phyloP scores from a whole-genome alignment of 2,888 invertebrate species.

The Blera fallax region DNA sequence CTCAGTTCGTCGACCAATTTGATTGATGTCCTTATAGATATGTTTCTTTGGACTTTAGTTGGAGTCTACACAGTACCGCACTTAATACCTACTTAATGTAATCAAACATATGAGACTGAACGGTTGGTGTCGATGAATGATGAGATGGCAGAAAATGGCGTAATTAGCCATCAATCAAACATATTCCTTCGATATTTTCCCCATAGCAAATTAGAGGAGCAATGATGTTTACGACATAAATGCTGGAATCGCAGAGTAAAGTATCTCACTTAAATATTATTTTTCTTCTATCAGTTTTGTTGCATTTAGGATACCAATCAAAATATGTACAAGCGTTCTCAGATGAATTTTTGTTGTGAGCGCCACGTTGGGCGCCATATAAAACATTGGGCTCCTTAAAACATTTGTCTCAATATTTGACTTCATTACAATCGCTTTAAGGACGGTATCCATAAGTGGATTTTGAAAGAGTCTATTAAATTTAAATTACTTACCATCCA shows the following conservation, averaged over 20 bases:
- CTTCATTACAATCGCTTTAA: not conserved
- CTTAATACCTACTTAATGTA: not conserved
- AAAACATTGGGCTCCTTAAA: not conserved
- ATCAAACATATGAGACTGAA: not conserved
- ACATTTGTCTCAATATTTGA: not conserved
- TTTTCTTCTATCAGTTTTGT: too few species aligned
- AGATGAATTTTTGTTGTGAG: not conserved
- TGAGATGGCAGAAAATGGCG: not conserved
- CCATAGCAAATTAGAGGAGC: not conserved
- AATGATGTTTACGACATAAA: not conserved
- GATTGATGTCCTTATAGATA: not conserved
- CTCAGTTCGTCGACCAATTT: not conserved
- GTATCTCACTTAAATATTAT: not conserved
- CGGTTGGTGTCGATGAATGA: constrained; percentile 16
- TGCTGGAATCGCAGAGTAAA: not conserved
- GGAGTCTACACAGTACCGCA: not conserved
- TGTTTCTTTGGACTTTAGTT: not conserved
- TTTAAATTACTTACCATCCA: not conserved
- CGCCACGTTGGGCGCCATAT: too few species aligned
- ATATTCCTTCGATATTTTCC: not conserved
- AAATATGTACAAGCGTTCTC: too few species aligned
- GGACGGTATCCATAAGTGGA: not conserved
- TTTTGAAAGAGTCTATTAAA: not conserved
- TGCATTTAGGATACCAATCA: too few species aligned
- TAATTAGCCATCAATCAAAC: constrained; percentile 7